These are phyloP conservation scores for Autographa pulchrina DNA, from an alignment of 2,888 invertebrate species.

Conservation along the genomic window DNA sequence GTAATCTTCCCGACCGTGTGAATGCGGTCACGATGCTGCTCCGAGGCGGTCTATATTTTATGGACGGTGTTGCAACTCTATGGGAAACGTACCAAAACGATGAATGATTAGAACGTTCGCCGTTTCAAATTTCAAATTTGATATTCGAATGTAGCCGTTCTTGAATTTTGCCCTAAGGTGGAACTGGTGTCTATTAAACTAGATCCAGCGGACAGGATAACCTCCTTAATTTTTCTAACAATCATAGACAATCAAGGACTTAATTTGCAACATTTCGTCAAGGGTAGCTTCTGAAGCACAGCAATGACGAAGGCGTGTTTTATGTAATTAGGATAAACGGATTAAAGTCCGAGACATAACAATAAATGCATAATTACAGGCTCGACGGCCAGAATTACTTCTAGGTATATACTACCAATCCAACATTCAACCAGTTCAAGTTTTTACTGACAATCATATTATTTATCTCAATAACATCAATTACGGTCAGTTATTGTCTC, in stretches of 20 bases:
- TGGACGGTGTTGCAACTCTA: slow-evolving; percentile 78
- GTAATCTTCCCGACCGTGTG: slow-evolving; percentile 84
- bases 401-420: slow-evolving; percentile 15
- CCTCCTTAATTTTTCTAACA: neutral
- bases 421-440: slow-evolving; percentile 20
- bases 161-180: slow-evolving; percentile 29
- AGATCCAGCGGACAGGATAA: neutral
- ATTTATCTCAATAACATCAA: slow-evolving; percentile 34
- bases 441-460: slow-evolving; percentile 16
- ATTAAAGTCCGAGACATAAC: neutral
- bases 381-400: slow-evolving; percentile 9
- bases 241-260: neutral
- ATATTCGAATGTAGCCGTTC: slow-evolving; percentile 41
- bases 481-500: slow-evolving; percentile 28
- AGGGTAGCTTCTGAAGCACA: neutral
- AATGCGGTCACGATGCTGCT: slow-evolving; percentile 81
- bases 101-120: slow-evolving; percentile 60
- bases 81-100: slow-evolving; percentile 70
- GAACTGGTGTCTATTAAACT: slow-evolving; percentile 22
- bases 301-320: neutral
- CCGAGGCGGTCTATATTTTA: slow-evolving; percentile 78
- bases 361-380: slow-evolving; percentile 31
- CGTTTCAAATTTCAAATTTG: slow-evolving; percentile 52
- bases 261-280: neutral
- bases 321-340: slow-evolving; percentile 16